A percentile compares a stretch with the other conserved stretches of the same genome.
These are phyloP conservation scores for Eumaeus atala DNA, from an alignment of 1,140 invertebrate species.

Conservation along the genomic window DNA sequence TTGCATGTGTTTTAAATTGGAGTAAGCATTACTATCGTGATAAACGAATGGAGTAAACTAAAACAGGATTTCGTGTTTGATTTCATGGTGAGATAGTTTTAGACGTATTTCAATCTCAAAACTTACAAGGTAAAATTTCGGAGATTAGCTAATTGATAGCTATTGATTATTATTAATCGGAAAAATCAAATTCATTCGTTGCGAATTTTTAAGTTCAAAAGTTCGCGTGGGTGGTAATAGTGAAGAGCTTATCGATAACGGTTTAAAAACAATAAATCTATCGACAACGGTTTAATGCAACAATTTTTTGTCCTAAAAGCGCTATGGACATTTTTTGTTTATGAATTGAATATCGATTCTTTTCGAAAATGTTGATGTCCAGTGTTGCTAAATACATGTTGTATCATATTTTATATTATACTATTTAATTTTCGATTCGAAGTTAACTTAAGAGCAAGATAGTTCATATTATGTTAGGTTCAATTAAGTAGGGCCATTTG, in stretches of 20 bases:
- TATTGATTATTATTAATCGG: conserved; percentile 15
- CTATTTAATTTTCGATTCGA: not conserved
- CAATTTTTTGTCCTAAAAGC: not conserved
- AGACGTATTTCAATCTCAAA: conserved; percentile 10
- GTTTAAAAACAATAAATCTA: not conserved
- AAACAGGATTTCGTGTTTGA: conserved; percentile 17
- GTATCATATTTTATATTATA: not conserved
- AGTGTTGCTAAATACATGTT: not conserved
- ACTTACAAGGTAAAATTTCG: conserved; percentile 6
- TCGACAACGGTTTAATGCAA: conserved; percentile 11
- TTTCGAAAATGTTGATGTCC: not conserved
- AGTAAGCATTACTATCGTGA: conserved; percentile 10
- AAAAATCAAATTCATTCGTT: conserved; percentile 16
- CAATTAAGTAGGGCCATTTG: too few relatives aligned
- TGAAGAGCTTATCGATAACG: conserved; percentile 16
- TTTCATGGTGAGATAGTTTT: conserved; percentile 16
- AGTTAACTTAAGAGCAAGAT: too few relatives aligned
- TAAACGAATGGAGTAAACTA: conserved; percentile 8
- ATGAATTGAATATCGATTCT: not conserved
- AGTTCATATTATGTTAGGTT: too few relatives aligned
- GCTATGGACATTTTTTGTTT: not conserved
- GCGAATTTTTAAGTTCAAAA: conserved; percentile 22
- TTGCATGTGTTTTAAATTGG: not conserved
- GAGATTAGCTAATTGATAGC: conserved; percentile 2
- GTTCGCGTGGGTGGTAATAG: conserved; percentile 31